Evolutionary conservation across 2,113 vertebrate species (phyloP), one percentile per base, ranked within the genome.

Genomic region (Jaculus jaculus): DNA sequence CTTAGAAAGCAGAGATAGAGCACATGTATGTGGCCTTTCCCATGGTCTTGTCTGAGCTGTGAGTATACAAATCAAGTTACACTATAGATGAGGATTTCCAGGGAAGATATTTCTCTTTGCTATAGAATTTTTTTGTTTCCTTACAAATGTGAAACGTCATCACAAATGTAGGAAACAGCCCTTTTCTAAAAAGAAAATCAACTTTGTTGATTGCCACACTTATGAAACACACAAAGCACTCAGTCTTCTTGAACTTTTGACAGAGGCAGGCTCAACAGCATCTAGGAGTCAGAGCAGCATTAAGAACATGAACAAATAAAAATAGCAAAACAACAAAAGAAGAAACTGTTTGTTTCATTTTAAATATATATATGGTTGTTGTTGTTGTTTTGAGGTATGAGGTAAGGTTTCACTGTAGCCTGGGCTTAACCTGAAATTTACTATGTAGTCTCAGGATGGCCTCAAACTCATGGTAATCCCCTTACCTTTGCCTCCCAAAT

Each of bases 121-220:
- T 69, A 17, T n/a, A 72, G 47, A 84, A 24, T 32, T 39, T 24
- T 71, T 51, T 24, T 65, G 89, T 4, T 23, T 23, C 83, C 20
- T 77, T 54, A 71, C 42, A 65, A 42, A 10, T 91, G 39, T 84
- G 77, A 93, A 90, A 26, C 18, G 79, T 88, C 60, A 23, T 63
- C 63, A 73, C 79, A 73, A 82, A 84, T 28, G 24, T 24, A 3
- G 5, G 9, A 75, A 93, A 63, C 13, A 80, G 58, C 30, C 26
- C 34, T 69, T 90, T 92, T 80, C 63, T 84, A 61, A 68, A 54
- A 65, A 69, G 42, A 63, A 88, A 94, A 71, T 2, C 54, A 28
- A 21, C 32, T 73, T 72, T 65, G 47, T 54, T 78, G 63, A 79
- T 54, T 87, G 80, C 1, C 1, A 37, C 28, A 61, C 34, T 95